These are phyloP conservation scores for Sebastes trivittatus DNA, from an alignment of 2,797 vertebrate species.

Conservation along the genomic window DNA sequence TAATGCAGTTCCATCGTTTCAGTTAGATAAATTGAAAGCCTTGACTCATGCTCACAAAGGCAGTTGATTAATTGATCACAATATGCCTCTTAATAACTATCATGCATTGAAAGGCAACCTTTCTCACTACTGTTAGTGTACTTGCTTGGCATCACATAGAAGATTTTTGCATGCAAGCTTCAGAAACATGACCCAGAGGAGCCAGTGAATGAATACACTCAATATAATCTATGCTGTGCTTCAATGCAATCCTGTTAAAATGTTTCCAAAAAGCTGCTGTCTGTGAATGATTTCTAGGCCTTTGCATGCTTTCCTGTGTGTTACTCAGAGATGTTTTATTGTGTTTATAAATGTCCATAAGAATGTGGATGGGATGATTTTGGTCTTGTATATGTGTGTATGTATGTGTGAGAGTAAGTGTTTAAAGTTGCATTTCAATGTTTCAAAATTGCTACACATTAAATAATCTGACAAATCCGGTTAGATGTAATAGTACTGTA, in stretches of 20 bases:
- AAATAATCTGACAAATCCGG: neutral
- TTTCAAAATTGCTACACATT: neutral
- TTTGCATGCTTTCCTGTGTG: neutral
- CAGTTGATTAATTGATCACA: neutral
- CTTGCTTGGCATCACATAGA: neutral
- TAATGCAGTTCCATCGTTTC: neutral
- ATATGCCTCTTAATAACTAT: neutral
- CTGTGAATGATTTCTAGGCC: slow-evolving; percentile 24
- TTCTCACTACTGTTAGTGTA: slow-evolving; percentile 7
- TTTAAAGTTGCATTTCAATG: neutral
- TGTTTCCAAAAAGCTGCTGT: slow-evolving; percentile 22
- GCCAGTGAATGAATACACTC: slow-evolving; percentile 44
- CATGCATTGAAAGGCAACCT: neutral
- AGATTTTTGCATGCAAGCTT: slow-evolving; percentile 1
- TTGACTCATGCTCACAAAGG: neutral
- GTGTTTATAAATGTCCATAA: neutral
- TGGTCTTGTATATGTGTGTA: neutral
- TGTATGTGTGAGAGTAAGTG: neutral
- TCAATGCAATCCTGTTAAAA: slow-evolving; percentile 21
- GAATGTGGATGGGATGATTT: neutral
- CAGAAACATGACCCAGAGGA: slow-evolving; percentile 24
- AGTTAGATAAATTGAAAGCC: neutral
- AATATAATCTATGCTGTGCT: slow-evolving; percentile 9
- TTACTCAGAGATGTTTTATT: neutral
- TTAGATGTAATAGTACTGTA: neutral